Base-by-base conservation (phyloP, 2,888 invertebrate genomes). In the Gymnosoma rotundatum region DNA sequence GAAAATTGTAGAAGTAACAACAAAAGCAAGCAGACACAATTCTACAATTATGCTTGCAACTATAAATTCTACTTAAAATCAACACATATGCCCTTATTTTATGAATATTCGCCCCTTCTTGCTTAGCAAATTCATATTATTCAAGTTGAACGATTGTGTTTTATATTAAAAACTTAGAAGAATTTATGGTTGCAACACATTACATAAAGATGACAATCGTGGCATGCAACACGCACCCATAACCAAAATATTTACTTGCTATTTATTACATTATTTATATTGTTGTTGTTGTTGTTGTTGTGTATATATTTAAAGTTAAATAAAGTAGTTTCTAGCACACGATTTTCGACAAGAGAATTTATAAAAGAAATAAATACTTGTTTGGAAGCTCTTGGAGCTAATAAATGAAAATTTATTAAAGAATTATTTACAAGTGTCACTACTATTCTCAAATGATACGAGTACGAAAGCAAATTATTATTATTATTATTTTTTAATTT, bases 11-110 rank as follows among this genome's bases (percentile, higher is more conserved):
- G 9, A 20, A 36, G 20, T 18, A 25, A 48, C 21, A 36, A 45
- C 32, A 18, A 54, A 18, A 32, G 54, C 67, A 18, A 18, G 6
- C 38, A n/a, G 6, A 56, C 20, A 32, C 32, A 61, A 16, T 32
- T 38, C 42, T 42, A 56, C 64, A 70, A 64, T 83, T 79, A 45
- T 38, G 54, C 61, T 45, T 14, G 78, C 80, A 79, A 83, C 85
- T 76, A 86, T 83, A 86, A 86, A 86, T 86, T 78, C 74, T 61
- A 69, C 80, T 80, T 83, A 83, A 86, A 83, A 86, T 80, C 80
- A 80, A 58, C 86, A 86, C 87, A 88, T 88, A 88, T 88, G 87
- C 87, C 87, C 87, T 87, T 82, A 87, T 88, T 87, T 87, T 80
- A 63, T 16, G 58, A 50, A 32, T 48, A 45, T 16, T 70, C 58